Percentiles rank a stretch among this genome's conserved stretches.
phyloP scores from a whole-genome alignment of 2,113 vertebrate species.

The Pungitius pungitius region DNA sequence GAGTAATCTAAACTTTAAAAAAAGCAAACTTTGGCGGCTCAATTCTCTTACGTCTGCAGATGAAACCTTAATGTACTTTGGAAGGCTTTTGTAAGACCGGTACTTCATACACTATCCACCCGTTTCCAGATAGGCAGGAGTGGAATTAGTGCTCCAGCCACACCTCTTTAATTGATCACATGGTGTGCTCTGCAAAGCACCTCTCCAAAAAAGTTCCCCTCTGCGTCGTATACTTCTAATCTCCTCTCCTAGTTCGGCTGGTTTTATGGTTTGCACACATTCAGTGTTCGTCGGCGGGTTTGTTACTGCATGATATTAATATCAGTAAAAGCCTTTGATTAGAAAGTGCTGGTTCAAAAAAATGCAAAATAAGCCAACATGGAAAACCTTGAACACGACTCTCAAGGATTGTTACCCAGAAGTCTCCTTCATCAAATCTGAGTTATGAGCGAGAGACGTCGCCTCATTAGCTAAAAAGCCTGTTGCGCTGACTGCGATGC shows the following conservation, averaged over 20 bases:
- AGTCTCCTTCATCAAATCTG: slow-evolving; percentile 49
- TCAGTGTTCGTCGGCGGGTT: slow-evolving; percentile 42
- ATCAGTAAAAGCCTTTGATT: slow-evolving; percentile 60
- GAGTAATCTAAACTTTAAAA: not conserved
- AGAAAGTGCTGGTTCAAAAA: slow-evolving; percentile 34
- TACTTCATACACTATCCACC: rapidly evolving
- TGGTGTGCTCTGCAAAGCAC: slow-evolving; percentile 5
- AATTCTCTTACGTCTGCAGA: slow-evolving; percentile 12
- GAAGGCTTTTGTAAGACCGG: not conserved
- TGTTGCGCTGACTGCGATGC: slow-evolving; percentile 61
- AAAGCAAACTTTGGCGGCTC: not conserved
- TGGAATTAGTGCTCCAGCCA: slow-evolving; percentile 4
- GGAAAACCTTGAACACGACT: slow-evolving; percentile 28
- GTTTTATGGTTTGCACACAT: slow-evolving; percentile 47
- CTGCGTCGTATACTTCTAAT: slow-evolving; percentile 28
- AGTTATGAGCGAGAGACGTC: slow-evolving; percentile 62
- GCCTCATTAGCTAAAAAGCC: slow-evolving; percentile 74
- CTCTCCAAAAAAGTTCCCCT: slow-evolving; percentile 27
- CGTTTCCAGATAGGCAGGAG: slow-evolving; percentile 3
- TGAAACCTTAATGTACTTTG: not conserved
- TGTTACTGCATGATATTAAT: slow-evolving; percentile 49
- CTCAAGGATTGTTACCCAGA: slow-evolving; percentile 36
- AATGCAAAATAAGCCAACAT: not conserved
- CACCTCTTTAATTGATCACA: slow-evolving; percentile 1
- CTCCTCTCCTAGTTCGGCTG: slow-evolving; percentile 37